Conservation (phyloP, 2,888 invertebrate genomes). For the Cryptocheilus praepositus region DNA sequence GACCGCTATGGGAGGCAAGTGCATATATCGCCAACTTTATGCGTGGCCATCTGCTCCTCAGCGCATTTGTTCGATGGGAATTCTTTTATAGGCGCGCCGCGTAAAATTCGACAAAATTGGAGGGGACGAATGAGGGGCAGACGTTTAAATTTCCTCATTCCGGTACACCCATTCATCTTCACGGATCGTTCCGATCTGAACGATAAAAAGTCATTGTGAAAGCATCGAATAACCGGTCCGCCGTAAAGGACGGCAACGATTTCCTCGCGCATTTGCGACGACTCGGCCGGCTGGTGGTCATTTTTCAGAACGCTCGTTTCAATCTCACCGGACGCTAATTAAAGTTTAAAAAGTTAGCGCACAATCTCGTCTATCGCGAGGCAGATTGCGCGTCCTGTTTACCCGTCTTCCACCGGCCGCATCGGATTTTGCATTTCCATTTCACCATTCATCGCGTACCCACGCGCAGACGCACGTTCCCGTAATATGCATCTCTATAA, state of each 20-base stretch:
- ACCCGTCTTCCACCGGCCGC: neutral
- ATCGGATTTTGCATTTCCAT: too few species aligned
- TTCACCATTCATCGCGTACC: too few species aligned
- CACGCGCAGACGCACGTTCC: too few species aligned
- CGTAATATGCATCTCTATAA: too few species aligned
- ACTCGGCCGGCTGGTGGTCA: too few species aligned
- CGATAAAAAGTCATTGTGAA: too few species aligned
- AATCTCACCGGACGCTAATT: neutral
- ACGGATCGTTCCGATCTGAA: neutral
- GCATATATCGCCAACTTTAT: neutral
- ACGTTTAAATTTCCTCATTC: too few species aligned
- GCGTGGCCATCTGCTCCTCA: too few species aligned
- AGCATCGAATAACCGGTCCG: too few species aligned
- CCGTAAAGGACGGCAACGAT: too few species aligned
- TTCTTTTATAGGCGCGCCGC: constrained; percentile 30
- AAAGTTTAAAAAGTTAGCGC: neutral
- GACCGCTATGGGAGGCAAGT: neutral
- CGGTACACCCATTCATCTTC: neutral
- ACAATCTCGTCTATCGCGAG: neutral
- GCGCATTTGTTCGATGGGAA: constrained; percentile 16
- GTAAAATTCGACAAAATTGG: constrained; percentile 17
- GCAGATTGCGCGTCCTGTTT: neutral
- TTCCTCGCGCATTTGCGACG: too few species aligned
- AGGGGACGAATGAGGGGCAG: neutral
- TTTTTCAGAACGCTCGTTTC: neutral